Base-by-base conservation (phyloP, 1,140 invertebrate species). In the Gryon sp. region DNA sequence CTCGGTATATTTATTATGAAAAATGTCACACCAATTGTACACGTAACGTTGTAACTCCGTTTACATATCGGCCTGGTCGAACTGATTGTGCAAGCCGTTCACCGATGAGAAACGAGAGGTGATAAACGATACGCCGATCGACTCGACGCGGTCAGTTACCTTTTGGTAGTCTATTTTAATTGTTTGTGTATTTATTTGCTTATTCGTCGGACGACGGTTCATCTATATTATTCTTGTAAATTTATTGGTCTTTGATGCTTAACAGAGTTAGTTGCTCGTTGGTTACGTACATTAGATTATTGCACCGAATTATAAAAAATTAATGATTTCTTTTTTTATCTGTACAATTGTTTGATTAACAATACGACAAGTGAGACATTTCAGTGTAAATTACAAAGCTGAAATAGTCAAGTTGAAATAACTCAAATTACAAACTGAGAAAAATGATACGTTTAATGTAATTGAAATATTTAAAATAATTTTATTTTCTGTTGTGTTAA, bases 71-170 rank as follows among this genome's bases (percentile, higher is more conserved):
- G 20, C 40, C 30, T 0, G 22, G 62, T 38, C 60, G 32, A 53
- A 62, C 36, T 59, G 60, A 72, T 77, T 68, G 60, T 45, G 20
- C 65, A 66, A 69, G 53, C 66, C 50, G 53, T 8, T 52, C 11
- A 15, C 30, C 43, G 46, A 32, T 45, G 65, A 70, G 55, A 38
- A 41, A 66, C 60, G 41, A 43, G 48, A 55, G 53, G 55, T 72
- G 75, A 72, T 77, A 68, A 68, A 72, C 55, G 66, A 72, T 57
- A 77, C 30, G 48, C 22, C 66, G 53, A 66, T 70, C 52, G 40
- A 65, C 60, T 72, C 66, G 68, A 77, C 60, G 43, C 55, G 59
- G 65, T 76, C 74, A 66, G 65, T 70, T 70, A 70, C 59, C 57
- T 65, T 53, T 59, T 36, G 40, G 30, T 20, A 50, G 30, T 38